A percentile compares a stretch with the other conserved stretches of the same genome.
phyloP scores from a whole-genome alignment of 2,888 invertebrate species.

The Danaus chrysippus region DNA sequence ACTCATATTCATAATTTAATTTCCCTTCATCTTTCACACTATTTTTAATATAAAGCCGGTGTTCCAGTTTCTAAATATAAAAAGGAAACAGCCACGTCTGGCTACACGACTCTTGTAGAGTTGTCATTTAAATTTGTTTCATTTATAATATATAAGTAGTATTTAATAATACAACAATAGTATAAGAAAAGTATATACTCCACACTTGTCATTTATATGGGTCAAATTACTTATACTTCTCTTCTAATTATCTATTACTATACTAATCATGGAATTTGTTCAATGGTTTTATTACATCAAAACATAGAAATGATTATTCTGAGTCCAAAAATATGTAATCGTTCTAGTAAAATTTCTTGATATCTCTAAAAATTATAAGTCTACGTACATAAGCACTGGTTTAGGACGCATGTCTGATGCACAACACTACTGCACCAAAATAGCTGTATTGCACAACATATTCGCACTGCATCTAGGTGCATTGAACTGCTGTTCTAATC shows the following conservation, averaged over 20 bases:
- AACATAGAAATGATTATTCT: not conserved
- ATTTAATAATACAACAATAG: too few relatives aligned
- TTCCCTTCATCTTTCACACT: conserved; percentile 17
- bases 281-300: too few relatives aligned
- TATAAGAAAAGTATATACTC: too few relatives aligned
- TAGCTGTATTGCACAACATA: conserved; percentile 73
- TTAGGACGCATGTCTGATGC: conserved; percentile 36
- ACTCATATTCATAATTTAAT: conserved; percentile 26
- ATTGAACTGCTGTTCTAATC: conserved; percentile 74
- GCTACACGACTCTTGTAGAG: too few relatives aligned
- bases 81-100: not conserved
- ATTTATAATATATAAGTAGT: too few relatives aligned
- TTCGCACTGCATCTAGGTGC: conserved; percentile 72
- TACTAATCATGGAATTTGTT: too few relatives aligned
- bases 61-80: conserved; percentile 2
- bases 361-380: not conserved
- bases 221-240: too few relatives aligned
- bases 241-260: too few relatives aligned
- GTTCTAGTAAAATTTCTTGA: conserved; percentile 8
- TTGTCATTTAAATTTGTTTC: too few relatives aligned
- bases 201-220: too few relatives aligned
- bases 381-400: conserved; percentile 1
- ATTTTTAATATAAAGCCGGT: conserved; percentile 2
- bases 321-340: not conserved
- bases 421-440: conserved; percentile 63